A percentile compares a stretch with the other conserved stretches of the same genome.
These are phyloP conservation scores for Ctenomys sociabilis DNA, from an alignment of 2,113 vertebrate genomes.

Conservation along the genomic window DNA sequence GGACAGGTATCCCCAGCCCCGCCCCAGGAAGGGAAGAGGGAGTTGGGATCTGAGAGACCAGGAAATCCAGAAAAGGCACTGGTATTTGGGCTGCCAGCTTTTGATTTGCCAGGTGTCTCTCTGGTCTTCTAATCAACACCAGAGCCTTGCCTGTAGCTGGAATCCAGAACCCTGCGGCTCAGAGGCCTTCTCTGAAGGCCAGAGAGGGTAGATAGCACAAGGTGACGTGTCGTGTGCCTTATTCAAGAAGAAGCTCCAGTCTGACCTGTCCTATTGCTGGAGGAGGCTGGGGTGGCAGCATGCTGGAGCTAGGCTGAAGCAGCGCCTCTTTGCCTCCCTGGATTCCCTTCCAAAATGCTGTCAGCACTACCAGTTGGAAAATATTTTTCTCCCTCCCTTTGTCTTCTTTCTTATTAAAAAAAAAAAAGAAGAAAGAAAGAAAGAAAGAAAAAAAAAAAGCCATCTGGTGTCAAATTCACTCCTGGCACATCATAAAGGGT, in stretches of 20 bases:
- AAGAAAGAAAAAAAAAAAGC: conserved; percentile 79
- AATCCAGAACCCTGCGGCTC: not conserved
- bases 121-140: conserved; percentile 38
- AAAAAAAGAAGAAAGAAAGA: conserved; percentile 73
- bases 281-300: conserved; percentile 36
- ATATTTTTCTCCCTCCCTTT: conserved; percentile 81
- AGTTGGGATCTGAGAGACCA: not conserved
- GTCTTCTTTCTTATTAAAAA: conserved; percentile 80
- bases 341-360: conserved; percentile 79
- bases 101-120: conserved; percentile 56
- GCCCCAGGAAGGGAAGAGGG: not conserved
- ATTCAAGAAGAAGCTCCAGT: conserved; percentile 48
- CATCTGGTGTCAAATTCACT: conserved; percentile 83
- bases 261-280: conserved; percentile 38
- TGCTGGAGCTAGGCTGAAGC: conserved; percentile 59
- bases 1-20: not conserved
- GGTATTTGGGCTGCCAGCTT: conserved; percentile 17
- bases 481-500: conserved; percentile 82
- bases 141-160: conserved; percentile 14
- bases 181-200: not conserved
- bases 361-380: conserved; percentile 81
- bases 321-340: conserved; percentile 62
- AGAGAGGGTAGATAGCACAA: not conserved
- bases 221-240: conserved; percentile 48
- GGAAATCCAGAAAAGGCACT: conserved; percentile 47